Percentiles rank a stretch among this genome's conserved stretches.
phyloP scores from a whole-genome alignment of 1,140 invertebrate genomes.

The Heliconius himera region DNA sequence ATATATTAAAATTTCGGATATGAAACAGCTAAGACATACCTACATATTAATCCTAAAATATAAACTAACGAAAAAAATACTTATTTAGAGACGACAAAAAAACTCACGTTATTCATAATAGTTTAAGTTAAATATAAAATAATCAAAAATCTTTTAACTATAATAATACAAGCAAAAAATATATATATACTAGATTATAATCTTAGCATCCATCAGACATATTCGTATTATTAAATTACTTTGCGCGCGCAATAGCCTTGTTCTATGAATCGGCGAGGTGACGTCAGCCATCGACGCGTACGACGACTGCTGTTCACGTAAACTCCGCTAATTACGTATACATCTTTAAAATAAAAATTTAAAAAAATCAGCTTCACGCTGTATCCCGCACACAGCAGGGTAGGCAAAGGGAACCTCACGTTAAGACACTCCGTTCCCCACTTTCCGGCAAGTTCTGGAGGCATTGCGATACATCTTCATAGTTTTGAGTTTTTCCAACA shows the following conservation, averaged over 20 bases:
- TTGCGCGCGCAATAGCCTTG: slow-evolving; percentile 32
- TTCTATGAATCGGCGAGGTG: slow-evolving; percentile 34
- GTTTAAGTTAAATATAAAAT: not conserved
- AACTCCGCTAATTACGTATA: not conserved
- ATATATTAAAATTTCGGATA: too few species aligned
- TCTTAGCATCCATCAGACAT: slow-evolving; percentile 18
- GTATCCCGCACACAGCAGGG: too few species aligned
- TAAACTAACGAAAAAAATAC: too few species aligned
- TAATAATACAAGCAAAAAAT: not conserved
- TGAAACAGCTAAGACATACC: too few species aligned
- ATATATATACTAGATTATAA: not conserved
- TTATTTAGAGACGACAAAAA: too few species aligned
- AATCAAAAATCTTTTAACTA: not conserved
- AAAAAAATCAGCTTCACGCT: too few species aligned
- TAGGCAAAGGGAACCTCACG: too few species aligned
- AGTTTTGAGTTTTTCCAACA: slow-evolving; percentile 1
- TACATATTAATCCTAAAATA: too few species aligned
- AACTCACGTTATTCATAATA: not conserved
- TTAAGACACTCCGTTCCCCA: too few species aligned
- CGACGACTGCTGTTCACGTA: slow-evolving; percentile 7
- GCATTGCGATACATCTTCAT: not conserved
- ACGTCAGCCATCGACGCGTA: slow-evolving; percentile 25
- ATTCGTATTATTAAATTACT: slow-evolving; percentile 15
- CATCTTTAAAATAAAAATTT: too few species aligned
- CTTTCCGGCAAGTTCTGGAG: too few species aligned